phyloP scores from a whole-genome alignment of 2,797 vertebrate species.

The Adelosebastes latens region DNA sequence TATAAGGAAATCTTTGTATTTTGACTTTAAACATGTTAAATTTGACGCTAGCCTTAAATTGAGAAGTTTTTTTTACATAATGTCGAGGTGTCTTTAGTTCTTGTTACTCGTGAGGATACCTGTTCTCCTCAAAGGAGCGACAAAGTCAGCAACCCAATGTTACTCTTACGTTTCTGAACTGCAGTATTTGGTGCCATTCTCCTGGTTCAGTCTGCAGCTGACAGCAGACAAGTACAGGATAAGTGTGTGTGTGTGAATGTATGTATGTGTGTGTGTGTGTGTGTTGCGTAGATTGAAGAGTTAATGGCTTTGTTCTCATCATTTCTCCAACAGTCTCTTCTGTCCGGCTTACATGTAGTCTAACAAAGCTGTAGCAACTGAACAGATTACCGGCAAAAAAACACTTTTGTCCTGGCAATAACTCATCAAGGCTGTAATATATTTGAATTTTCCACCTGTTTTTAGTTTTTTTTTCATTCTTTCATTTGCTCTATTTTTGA shows the following conservation, averaged over 20 bases:
- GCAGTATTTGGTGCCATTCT: constrained; percentile 68
- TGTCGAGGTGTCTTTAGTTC: constrained; percentile 47
- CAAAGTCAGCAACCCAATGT: constrained; percentile 5
- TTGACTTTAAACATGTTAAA: constrained; percentile 55
- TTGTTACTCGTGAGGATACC: constrained; percentile 40
- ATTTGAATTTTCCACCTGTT: constrained; percentile 71
- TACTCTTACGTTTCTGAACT: constrained; percentile 25
- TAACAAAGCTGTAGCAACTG: constrained; percentile 77
- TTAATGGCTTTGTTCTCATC: constrained; percentile 47
- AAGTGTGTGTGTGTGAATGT: constrained; percentile 5
- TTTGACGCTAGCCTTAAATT: constrained; percentile 70
- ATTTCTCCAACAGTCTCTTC: constrained; percentile 26
- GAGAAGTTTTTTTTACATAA: constrained; percentile 30
- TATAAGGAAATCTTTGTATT: constrained; percentile 51
- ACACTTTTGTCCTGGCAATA: constrained; percentile 78
- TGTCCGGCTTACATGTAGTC: constrained; percentile 56
- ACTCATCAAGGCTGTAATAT: constrained; percentile 86
- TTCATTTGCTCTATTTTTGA: constrained; percentile 68
- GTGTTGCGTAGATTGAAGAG: constrained; percentile 4
- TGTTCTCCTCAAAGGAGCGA: constrained; percentile 20
- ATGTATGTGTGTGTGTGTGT: not conserved
- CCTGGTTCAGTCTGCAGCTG: constrained; percentile 31
- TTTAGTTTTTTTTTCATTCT: constrained; percentile 53
- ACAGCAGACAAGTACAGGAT: constrained; percentile 26
- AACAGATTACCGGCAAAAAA: constrained; percentile 73